Evolutionary conservation across 2,797 vertebrate species (phyloP), one percentile per base, ranked within the genome.

Genomic region (Gorsachius magnificus): DNA sequence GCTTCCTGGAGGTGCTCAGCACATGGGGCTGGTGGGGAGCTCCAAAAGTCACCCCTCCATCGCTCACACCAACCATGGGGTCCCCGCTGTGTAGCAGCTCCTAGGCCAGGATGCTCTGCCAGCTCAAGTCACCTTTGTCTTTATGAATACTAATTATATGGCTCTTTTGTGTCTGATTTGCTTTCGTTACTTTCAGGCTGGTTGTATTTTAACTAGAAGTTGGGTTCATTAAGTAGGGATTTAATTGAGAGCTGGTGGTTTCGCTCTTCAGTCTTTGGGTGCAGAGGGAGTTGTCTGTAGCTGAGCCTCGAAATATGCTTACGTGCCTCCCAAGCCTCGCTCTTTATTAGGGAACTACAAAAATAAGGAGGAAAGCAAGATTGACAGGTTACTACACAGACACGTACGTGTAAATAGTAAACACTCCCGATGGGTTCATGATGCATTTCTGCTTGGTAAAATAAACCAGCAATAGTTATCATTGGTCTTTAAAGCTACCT

Each of bases 151-250:
- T 5, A 50, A 25, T 9, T 26, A 21, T 56, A 18, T 0, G 3
- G 36, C 45, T 85, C 5, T 7, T 87, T 77, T 15, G 41, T 56
- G 58, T 63, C 17, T 7, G 48, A n/a, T 70, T 77, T 80, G 64
- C 38, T 77, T 51, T 50, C 38, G 7, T 54, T 43, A 8, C 51
- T 92, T 75, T 54, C 50, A 51, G 70, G 8, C 54, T 91, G 84
- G 38, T 51, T 90, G 46, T 61, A 25, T 87, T 95, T 94, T 89
- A 69, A 83, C 56, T 79, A 48, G 54, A 77, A 91, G 43, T 83
- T 60, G 75, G 83, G 83, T 96, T 95, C 82, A 65, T 95, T 93
- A 94, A 79, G 66, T 64, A 68, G 64, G 75, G 70, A 83, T 94
- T 95, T 93, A 89, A 84, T 91, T 3, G 2, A 72, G 92, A 88